Base-by-base conservation (phyloP, 2,888 invertebrate species). In the Maniola hyperantus region DNA sequence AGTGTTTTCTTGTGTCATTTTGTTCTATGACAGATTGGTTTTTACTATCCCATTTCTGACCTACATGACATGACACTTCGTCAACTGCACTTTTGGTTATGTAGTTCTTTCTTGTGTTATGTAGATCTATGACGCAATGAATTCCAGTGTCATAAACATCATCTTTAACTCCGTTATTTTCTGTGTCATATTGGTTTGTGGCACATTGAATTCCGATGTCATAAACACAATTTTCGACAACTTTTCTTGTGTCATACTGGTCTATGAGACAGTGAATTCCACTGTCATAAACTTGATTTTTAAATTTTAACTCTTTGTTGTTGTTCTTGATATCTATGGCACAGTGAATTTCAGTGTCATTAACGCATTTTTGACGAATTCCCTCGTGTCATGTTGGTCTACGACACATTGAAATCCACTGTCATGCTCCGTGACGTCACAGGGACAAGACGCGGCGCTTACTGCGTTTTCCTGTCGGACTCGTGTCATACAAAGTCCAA, bases 401-500 rank as follows among this genome's bases (percentile, higher is more conserved):
- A 18, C 42, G 57, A 57, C 57, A 57, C 57, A 42, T 6, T 42
- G 57, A 57, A 42, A 6, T 20, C 42, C 57, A 57, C 57, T 57
- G 57, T 57, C 57, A 51, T 54, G 63, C 42, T 53, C 53, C 34
- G 58, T 66, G 64, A 44, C 62, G 73, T 75, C 73, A 72, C 72
- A 72, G 65, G 71, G 73, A 68, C 66, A 63, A 55, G 70, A 64
- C 69, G 62, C 64, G 63, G 57, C 63, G 76, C 76, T 82, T 89
- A 92, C 84, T 88, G 87, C 77, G 79, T 85, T 81, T 92, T 92
- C 79, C 83, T 82, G 74, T 85, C 84, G 76, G 85, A 80, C 83
- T 89, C 89, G 79, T 88, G 95, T 96, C 96, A 96, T 96, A 96
- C 96, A 82, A 96, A 96, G 85, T 96, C 95, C 89, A 96, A 81